Percentiles rank a stretch among this genome's conserved stretches.
phyloP scores from a whole-genome alignment of 2,113 vertebrate species.

The Dasypus novemcinctus region DNA sequence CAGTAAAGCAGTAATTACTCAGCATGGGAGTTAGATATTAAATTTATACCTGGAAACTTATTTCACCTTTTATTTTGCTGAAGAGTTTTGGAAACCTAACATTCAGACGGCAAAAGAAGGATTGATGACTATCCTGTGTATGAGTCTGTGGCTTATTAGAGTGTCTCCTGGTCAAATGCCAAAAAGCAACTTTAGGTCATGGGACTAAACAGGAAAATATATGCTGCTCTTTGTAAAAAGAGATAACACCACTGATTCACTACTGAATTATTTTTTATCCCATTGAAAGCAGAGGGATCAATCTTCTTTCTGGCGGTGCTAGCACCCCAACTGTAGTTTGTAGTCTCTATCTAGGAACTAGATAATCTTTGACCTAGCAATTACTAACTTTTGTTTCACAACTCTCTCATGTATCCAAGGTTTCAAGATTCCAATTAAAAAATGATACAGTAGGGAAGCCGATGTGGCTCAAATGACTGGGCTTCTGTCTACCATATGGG shows the following conservation, averaged over 20 bases:
- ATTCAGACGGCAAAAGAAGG: slow-evolving; percentile 6
- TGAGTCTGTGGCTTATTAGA: background rate
- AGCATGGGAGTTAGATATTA: background rate
- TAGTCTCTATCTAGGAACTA: background rate
- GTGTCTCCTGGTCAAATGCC: background rate
- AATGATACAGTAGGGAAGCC: too few relatives aligned
- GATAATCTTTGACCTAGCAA: background rate
- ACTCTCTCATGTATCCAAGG: background rate
- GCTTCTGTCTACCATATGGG: too few relatives aligned
- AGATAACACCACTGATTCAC: background rate
- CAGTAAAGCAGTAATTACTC: slow-evolving; percentile 38
- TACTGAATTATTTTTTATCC: background rate
- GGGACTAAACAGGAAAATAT: slow-evolving; percentile 20
- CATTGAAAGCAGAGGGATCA: background rate
- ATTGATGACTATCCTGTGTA: background rate
- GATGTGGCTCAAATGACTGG: too few relatives aligned
- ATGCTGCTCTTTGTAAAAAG: background rate
- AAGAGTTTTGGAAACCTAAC: background rate
- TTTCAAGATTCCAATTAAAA: background rate
- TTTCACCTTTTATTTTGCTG: slow-evolving; percentile 50
- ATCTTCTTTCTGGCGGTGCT: background rate
- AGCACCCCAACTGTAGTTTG: background rate
- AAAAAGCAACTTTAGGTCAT: background rate
- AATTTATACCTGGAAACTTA: slow-evolving; percentile 36
- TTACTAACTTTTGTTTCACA: background rate